These are phyloP conservation scores for Ptychodera flava DNA, from an alignment of 35 echinoderm and acorn worm species.

Conservation along the genomic window DNA sequence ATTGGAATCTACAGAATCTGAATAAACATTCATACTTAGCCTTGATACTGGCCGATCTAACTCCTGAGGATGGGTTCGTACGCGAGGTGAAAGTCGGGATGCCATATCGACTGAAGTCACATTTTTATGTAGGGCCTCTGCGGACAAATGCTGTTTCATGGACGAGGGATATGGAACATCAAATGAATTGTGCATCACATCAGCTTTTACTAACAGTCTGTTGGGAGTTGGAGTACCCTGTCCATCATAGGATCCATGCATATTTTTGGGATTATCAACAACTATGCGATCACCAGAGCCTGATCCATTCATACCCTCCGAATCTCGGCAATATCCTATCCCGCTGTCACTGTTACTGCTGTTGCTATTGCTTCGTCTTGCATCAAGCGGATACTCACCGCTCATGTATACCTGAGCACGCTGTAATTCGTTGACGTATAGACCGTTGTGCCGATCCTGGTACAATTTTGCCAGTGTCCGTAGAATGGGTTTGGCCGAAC, in stretches of 20 bases:
- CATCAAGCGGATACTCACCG: conserved; percentile 44
- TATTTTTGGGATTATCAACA: conserved; percentile 74
- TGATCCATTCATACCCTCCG: conserved; percentile 21
- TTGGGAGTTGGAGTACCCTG: not conserved
- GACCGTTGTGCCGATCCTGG: conserved; percentile 37
- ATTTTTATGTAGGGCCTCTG: conserved; percentile 37
- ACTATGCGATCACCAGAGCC: conserved; percentile 33
- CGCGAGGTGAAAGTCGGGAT: not conserved
- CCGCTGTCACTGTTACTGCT: conserved; percentile 99
- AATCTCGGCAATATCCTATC: conserved; percentile 80
- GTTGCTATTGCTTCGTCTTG: conserved; percentile 72
- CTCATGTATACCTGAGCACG: conserved; percentile 75
- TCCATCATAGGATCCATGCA: conserved; percentile 43
- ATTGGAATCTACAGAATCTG: not conserved
- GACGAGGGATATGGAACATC: conserved; percentile 56
- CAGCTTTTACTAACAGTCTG: conserved; percentile 38
- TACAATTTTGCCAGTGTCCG: conserved; percentile 65
- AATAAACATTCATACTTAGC: not conserved
- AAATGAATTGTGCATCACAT: conserved; percentile 47
- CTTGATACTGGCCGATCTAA: not conserved
- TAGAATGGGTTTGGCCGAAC: conserved; percentile 60
- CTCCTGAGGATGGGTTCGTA: not conserved
- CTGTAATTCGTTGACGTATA: conserved; percentile 17
- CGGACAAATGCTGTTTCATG: conserved; percentile 32
- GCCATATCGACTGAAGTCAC: not conserved